Evolutionary conservation across 2,888 invertebrate genomes (phyloP).

Genomic region (Lysandra bellargus): DNA sequence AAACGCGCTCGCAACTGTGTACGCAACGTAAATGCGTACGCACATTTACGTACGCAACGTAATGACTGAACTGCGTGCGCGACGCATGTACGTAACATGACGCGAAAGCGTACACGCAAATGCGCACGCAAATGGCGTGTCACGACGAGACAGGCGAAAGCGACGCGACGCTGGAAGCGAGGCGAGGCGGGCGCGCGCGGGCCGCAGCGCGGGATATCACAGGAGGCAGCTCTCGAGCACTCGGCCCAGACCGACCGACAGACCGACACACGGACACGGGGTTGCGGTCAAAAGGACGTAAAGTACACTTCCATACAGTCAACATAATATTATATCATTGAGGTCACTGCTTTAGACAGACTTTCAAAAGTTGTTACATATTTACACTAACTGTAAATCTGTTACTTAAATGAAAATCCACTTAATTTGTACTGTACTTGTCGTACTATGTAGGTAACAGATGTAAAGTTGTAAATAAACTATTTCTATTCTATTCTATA

Average conservation of each 20-base stretch:
- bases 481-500: no score
- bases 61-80: not conserved
- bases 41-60: not conserved
- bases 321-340: not conserved
- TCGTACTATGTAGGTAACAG: no score
- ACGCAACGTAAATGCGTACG: not conserved
- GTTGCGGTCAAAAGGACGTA: not conserved
- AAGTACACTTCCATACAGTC: not conserved
- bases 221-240: constrained; percentile 58
- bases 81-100: not conserved
- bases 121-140: not conserved
- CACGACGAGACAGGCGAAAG: constrained; percentile 11
- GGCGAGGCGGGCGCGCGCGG: constrained; percentile 39
- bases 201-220: constrained; percentile 55
- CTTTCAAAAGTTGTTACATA: not conserved
- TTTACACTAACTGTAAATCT: no score
- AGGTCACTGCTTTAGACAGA: no score
- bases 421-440: no score
- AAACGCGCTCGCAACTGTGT: not conserved
- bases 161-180: constrained; percentile 23
- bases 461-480: no score
- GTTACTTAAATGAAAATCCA: no score
- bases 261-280: constrained; percentile 32
- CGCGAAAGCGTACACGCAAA: not conserved
- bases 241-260: constrained; percentile 42